phyloP scores from a whole-genome alignment of 2,797 vertebrate genomes.

The Sebastiscus tertius region DNA sequence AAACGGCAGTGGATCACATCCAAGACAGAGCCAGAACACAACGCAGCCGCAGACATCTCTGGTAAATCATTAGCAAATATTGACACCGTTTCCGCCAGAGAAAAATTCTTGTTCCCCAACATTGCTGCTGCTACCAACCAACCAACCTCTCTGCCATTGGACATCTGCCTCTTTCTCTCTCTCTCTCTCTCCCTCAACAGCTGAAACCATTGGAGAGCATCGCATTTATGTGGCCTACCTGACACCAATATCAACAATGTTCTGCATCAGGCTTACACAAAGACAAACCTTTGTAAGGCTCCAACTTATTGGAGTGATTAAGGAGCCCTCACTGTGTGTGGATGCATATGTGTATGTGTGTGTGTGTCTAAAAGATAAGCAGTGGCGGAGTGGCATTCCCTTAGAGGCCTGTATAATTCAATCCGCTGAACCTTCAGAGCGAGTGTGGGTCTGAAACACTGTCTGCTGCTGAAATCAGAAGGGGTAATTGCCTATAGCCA shows the following conservation, averaged over 20 bases:
- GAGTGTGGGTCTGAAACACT: constrained; percentile 27
- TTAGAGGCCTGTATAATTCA: constrained; percentile 32
- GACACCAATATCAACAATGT: neutral
- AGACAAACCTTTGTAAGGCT: neutral
- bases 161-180: neutral
- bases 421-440: constrained; percentile 22
- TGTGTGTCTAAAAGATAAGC: constrained; percentile 27
- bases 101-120: neutral
- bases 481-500: constrained; percentile 40
- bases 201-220: neutral
- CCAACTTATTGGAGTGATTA: constrained; percentile 1
- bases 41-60: neutral
- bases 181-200: neutral
- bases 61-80: neutral
- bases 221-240: neutral
- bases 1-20: neutral
- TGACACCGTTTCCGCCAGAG: neutral
- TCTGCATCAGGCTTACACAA: neutral
- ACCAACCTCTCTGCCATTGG: neutral
- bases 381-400: constrained; percentile 5
- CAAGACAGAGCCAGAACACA: neutral
- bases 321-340: neutral
- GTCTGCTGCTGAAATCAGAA: constrained; percentile 33
- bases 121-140: neutral
- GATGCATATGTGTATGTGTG: neutral